These are phyloP conservation scores for Eucidaris tribuloides DNA, from an alignment of 35 echinoderm and acorn worm species.

Conservation along the genomic window DNA sequence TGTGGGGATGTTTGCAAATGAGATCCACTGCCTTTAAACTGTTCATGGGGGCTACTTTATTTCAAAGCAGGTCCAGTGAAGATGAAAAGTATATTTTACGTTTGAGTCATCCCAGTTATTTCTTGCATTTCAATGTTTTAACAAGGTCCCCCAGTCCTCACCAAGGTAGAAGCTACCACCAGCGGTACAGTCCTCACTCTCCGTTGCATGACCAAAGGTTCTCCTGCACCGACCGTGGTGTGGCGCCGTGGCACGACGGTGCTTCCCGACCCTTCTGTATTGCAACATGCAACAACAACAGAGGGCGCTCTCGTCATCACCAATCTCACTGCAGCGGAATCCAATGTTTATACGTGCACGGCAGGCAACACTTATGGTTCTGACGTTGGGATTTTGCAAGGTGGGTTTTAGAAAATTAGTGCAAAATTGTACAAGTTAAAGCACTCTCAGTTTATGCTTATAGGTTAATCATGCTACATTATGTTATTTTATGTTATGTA, in stretches of 20 bases:
- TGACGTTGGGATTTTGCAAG: slow-evolving; percentile 35
- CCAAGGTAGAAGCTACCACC: background rate
- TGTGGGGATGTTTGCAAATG: too few species aligned
- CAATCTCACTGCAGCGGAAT: slow-evolving; percentile 12
- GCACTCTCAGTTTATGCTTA: too few species aligned
- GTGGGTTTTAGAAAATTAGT: slow-evolving; percentile 16
- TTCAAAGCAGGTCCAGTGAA: too few species aligned
- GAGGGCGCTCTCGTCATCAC: slow-evolving; percentile 57
- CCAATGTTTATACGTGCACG: slow-evolving; percentile 45
- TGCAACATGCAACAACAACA: slow-evolving; percentile 31
- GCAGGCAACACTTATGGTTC: slow-evolving; percentile 50
- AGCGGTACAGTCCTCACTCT: slow-evolving; percentile 36
- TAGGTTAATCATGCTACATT: too few species aligned
- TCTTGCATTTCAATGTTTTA: too few species aligned
- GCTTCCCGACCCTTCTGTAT: slow-evolving; percentile 1
- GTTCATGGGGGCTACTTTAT: too few species aligned
- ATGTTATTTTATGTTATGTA: too few species aligned
- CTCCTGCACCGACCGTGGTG: slow-evolving; percentile 39
- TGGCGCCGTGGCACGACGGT: slow-evolving; percentile 27
- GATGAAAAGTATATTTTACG: too few species aligned
- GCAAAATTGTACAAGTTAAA: too few species aligned
- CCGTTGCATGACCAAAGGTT: slow-evolving; percentile 66
- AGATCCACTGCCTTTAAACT: too few species aligned
- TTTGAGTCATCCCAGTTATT: too few species aligned
- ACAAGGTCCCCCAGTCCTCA: slow-evolving; percentile 56